Evolutionary conservation across 2,113 vertebrate genomes (phyloP).

Genomic region (Mormyrus lacerda): DNA sequence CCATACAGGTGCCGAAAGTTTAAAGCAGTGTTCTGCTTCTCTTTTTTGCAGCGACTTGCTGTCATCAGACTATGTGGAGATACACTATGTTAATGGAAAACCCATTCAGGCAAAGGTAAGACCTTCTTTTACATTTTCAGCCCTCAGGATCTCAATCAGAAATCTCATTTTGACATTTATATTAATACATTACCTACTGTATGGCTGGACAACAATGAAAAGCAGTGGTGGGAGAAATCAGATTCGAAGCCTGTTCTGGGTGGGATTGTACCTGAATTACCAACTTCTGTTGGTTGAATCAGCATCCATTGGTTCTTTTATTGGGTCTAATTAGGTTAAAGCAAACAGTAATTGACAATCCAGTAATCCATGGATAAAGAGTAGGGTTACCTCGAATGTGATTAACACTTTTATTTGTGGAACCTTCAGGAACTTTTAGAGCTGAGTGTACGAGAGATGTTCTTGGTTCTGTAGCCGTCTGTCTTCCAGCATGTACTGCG

Average conservation of each 20-base stretch:
- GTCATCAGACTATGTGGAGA: constrained; percentile 91
- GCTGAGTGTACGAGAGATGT: neutral
- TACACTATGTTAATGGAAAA: constrained; percentile 84
- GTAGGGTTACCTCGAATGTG: neutral
- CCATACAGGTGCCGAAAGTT: neutral
- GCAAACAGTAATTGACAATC: neutral
- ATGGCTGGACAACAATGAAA: neutral
- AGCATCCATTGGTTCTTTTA: neutral
- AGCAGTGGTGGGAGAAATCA: neutral
- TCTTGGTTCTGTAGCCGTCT: neutral
- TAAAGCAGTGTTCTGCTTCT: constrained; percentile 24
- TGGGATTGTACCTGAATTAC: neutral
- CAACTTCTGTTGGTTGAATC: neutral
- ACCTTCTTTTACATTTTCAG: neutral
- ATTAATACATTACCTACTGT: neutral
- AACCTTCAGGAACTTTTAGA: neutral
- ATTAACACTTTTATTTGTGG: neutral
- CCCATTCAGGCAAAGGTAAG: constrained; percentile 83
- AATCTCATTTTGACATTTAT: neutral
- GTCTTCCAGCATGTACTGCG: neutral
- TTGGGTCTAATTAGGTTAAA: neutral
- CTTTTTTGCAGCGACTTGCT: constrained; percentile 75
- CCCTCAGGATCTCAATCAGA: neutral
- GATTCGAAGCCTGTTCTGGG: neutral
- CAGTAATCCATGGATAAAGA: neutral